phyloP scores from a whole-genome alignment of 2,113 vertebrate species.

The Eulemur rufifrons region DNA sequence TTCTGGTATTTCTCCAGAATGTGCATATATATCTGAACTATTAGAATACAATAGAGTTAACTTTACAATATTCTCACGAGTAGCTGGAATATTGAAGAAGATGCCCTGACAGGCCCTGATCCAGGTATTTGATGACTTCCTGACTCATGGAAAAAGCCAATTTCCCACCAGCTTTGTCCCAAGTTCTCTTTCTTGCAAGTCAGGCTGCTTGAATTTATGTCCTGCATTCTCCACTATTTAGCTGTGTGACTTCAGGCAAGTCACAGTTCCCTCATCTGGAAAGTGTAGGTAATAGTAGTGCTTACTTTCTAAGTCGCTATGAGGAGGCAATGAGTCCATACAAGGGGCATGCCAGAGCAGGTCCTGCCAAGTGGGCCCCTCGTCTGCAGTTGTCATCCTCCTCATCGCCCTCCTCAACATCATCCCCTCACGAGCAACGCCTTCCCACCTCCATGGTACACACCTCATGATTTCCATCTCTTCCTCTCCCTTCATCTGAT shows the following conservation, averaged over 20 bases:
- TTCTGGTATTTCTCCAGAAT: neutral
- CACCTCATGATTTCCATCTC: neutral
- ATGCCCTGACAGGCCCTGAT: neutral
- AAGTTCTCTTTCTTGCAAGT: neutral
- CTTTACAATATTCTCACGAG: neutral
- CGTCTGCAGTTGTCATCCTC: neutral
- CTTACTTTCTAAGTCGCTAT: neutral
- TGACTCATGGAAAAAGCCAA: neutral
- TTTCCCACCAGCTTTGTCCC: neutral
- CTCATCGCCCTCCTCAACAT: neutral
- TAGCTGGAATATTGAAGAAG: neutral
- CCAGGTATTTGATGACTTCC: neutral
- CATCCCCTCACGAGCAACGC: neutral
- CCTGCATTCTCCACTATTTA: neutral
- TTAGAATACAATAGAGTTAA: neutral
- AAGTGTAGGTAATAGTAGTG: neutral
- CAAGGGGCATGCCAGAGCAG: neutral
- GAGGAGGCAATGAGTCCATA: neutral
- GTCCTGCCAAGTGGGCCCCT: neutral
- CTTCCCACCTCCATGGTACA: accelerated
- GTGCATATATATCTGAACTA: neutral
- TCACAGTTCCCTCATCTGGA: neutral
- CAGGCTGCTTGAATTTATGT: neutral
- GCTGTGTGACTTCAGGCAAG: neutral
- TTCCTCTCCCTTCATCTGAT: neutral